Evolutionary conservation across 2,797 vertebrate species (phyloP).

Genomic region (Hyperoplus lanceolatus): DNA sequence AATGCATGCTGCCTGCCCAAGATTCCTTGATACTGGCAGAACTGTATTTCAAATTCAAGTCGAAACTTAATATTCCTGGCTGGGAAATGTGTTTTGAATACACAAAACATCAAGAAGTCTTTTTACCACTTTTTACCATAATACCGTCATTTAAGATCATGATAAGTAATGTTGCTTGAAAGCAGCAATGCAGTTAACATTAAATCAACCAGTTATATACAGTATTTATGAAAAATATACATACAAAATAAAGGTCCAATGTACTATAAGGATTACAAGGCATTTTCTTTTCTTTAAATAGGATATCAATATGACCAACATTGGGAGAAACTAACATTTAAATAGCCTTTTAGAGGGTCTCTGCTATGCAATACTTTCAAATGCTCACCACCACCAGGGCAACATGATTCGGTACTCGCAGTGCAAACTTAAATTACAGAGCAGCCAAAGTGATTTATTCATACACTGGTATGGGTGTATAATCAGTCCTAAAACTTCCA

Average conservation of each 20-base stretch:
- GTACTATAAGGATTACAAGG: background rate
- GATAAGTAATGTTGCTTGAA: no score
- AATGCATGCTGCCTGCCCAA: conserved; percentile 12
- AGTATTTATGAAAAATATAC: background rate
- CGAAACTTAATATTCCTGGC: conserved; percentile 12
- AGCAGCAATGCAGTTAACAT: no score
- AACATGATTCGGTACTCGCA: conserved; percentile 13
- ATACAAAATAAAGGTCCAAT: background rate
- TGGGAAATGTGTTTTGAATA: background rate
- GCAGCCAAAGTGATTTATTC: conserved; percentile 16
- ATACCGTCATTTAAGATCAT: no score
- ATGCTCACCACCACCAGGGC: conserved; percentile 10
- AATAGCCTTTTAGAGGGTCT: background rate
- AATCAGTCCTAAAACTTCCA: background rate
- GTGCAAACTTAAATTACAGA: conserved; percentile 13
- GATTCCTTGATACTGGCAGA: conserved; percentile 23
- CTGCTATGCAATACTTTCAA: background rate
- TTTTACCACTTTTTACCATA: background rate
- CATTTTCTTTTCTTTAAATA: background rate
- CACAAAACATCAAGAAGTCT: background rate
- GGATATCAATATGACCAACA: background rate
- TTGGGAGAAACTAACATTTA: background rate
- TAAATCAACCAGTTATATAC: no score
- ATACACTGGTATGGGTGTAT: background rate
- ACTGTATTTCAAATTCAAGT: conserved; percentile 34